Percentiles rank a stretch among this genome's conserved stretches.
phyloP scores from a whole-genome alignment of 2,113 vertebrate species.

The Phasianus colchicus region DNA sequence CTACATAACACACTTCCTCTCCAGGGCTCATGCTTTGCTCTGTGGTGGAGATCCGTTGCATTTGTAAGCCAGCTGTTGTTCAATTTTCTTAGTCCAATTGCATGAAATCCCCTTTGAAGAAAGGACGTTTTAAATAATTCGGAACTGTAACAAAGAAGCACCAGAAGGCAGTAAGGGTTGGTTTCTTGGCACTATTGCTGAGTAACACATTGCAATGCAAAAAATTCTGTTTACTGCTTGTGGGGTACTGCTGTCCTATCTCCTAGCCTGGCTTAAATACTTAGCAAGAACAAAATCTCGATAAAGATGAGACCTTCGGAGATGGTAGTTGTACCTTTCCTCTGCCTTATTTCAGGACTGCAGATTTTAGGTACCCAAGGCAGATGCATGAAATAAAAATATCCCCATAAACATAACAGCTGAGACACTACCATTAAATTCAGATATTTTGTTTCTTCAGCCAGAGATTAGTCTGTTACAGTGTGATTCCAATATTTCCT shows the following conservation, averaged over 20 bases:
- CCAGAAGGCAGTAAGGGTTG: not conserved
- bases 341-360: not conserved
- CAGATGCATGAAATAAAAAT: not conserved
- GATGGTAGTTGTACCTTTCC: not conserved
- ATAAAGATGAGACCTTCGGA: not conserved
- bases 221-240: not conserved
- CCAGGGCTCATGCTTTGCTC: not conserved
- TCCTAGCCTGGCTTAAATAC: not conserved
- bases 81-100: not conserved
- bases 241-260: not conserved
- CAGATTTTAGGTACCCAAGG: not conserved
- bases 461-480: not conserved
- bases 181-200: not conserved
- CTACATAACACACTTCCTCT: slow-evolving; percentile 8
- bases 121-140: not conserved
- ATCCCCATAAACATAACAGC: not conserved
- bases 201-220: not conserved
- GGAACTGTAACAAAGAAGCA: not conserved
- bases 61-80: slow-evolving; percentile 44
- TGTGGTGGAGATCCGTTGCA: not conserved
- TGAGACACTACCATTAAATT: not conserved
- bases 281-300: not conserved
- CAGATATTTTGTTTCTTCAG: not conserved
- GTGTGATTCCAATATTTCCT: not conserved
- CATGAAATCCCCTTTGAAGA: not conserved